phyloP scores from a whole-genome alignment of 2,113 vertebrate genomes.

The Petrocephalus microphthalmus region DNA sequence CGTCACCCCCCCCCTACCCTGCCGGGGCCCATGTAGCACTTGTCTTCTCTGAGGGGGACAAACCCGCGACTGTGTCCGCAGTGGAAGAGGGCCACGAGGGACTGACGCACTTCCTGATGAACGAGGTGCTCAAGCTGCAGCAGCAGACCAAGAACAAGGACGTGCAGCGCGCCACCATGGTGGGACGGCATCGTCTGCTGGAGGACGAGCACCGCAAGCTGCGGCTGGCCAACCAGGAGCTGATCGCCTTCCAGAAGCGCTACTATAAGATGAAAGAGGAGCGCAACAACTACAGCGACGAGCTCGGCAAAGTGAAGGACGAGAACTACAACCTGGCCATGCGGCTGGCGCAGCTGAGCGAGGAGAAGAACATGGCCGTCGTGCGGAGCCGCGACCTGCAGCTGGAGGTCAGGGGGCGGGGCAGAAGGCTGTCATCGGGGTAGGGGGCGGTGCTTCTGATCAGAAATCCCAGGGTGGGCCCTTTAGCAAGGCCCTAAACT shows the following conservation, averaged over 20 bases:
- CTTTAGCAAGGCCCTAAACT: neutral
- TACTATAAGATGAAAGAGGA: slow-evolving; percentile 94
- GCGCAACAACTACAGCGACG: slow-evolving; percentile 84
- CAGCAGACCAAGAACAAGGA: slow-evolving; percentile 88
- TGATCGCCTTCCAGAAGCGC: slow-evolving; percentile 86
- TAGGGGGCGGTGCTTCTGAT: neutral
- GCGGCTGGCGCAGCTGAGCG: slow-evolving; percentile 92
- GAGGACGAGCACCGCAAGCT: slow-evolving; percentile 90
- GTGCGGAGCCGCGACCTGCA: slow-evolving; percentile 94
- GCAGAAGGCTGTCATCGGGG: neutral
- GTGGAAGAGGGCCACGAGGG: slow-evolving; percentile 96
- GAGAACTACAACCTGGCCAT: slow-evolving; percentile 96
- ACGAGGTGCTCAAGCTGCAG: slow-evolving; percentile 93
- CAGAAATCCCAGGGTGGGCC: neutral
- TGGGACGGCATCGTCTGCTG: slow-evolving; percentile 79
- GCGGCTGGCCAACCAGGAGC: slow-evolving; percentile 77
- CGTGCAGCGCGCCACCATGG: slow-evolving; percentile 77
- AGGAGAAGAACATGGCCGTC: slow-evolving; percentile 97
- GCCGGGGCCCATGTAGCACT: neutral
- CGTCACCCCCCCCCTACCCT: neutral
- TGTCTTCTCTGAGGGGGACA: neutral
- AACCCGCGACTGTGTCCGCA: slow-evolving; percentile 39
- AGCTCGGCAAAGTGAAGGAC: slow-evolving; percentile 92
- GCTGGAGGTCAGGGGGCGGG: slow-evolving; percentile 72
- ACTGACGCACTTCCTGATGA: slow-evolving; percentile 96